Base-by-base conservation (phyloP, 2,113 vertebrate genomes). In the Nansenia antarctica region DNA sequence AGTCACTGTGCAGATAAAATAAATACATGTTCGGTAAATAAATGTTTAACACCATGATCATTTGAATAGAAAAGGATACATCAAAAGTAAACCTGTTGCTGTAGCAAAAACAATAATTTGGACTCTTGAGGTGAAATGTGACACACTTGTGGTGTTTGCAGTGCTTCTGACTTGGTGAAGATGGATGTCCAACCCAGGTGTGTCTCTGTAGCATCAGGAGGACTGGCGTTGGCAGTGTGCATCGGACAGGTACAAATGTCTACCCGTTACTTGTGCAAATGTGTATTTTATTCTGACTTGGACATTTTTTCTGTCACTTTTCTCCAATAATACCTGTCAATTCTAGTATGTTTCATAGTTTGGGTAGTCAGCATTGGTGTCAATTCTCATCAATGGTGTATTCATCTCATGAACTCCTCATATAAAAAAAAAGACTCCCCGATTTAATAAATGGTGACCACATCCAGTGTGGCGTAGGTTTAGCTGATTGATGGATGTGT, bases 121-220 rank as follows among this genome's bases (percentile, higher is more conserved):
- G 42, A 22, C 14, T n/a, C 9, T 35, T 26, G 39, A 58, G 15
- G 12, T 3, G 24, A 7, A 31, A 27, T 12, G 0, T 47, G 9
- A 15, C 24, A 39, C 5, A 14, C n/a, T 62, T 35, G 53, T 77
- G 34, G 70, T 45, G 72, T 58, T 27, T 70, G 12, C 79, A 99
- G 97, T 73, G 93, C 94, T 22, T 92, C 95, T 83, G 94, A 96
- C 70, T 74, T 95, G 62, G 86, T 96, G 72, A 99, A 98, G 84
- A 93, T 98, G 95, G 95, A 98, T 31, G 74, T 92, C 27, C 97
- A 99, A 55, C 98, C 98, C 0, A 97, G 96, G 88, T 92, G 90
- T 62, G 82, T 98, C 29, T 91, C 95, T 0, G 91, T 90, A 1
- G 94, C 94, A 47, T 72, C 92, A 9, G 93, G 94, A 65, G 96